Evolutionary conservation across 1,140 invertebrate species (phyloP), one percentile per base, ranked within the genome.

Genomic region (Drosophila sp.): DNA sequence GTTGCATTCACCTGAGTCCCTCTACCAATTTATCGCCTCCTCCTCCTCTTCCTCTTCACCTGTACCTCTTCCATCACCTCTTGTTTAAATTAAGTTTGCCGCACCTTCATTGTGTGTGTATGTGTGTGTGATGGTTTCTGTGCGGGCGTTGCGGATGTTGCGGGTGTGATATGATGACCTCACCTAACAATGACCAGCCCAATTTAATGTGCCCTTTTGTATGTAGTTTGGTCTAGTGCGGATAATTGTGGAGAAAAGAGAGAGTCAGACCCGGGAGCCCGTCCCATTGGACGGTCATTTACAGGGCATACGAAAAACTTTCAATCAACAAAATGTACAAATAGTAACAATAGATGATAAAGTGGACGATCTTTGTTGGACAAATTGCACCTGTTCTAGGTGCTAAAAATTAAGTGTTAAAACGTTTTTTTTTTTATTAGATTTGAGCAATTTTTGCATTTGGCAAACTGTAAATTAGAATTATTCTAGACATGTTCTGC

Each of bases 131-230:
- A 3, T 47, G 41, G 41, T 44, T n/a, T 44, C 5, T 17, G 41
- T 44, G 44, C 44, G 44, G 44, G 44, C 27, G 44, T 38, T 38
- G 35, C 35, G 30, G 40, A 17, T 41, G 40, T 41, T 41, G 40
- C 40, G 23, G 44, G 44, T 50, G 44, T 41, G 23, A 38, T 60
- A 32, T 64, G 56, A 61, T 50, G 44, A 50, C 44, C 44, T 50
- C 44, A 50, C 44, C 72, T 68, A 66, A 70, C 23, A 50, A 50
- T 50, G 68, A 70, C 61, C 57, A 54, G 57, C 72, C 66, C 69
- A 75, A 76, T 72, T 76, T 76, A 76, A 72, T 67, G 54, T 29
- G 69, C 60, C 54, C 54, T 61, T 68, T 44, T 72, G 63, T 60
- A 62, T 50, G 58, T 27, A 57, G 23, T 50, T 27, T 10, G 2